Evolutionary conservation across 2,113 vertebrate genomes (phyloP).

Genomic region (Motacilla tschutschensis): DNA sequence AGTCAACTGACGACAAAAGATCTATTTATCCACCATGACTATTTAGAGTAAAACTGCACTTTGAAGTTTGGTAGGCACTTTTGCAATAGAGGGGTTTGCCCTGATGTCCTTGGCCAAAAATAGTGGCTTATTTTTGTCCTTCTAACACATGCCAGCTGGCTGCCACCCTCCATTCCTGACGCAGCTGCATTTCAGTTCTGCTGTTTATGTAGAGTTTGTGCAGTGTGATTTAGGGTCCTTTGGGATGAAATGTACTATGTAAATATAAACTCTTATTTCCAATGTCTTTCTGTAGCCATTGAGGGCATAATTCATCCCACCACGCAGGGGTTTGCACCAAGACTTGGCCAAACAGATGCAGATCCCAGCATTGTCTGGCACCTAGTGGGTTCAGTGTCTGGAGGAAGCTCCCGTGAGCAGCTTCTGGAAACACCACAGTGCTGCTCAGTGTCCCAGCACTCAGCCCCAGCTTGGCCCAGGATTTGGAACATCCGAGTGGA

Average conservation of each 20-base stretch:
- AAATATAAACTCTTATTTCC: background rate
- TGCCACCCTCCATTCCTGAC: constrained; percentile 31
- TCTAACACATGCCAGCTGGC: constrained; percentile 48
- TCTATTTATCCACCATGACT: background rate
- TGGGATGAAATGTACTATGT: constrained; percentile 21
- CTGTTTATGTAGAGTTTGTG: constrained; percentile 43
- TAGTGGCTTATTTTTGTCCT: constrained; percentile 58
- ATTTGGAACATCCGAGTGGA: background rate
- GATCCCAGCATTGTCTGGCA: background rate
- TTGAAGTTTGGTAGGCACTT: constrained; percentile 38
- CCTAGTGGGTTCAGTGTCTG: background rate
- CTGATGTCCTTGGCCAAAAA: constrained; percentile 64
- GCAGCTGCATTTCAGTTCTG: constrained; percentile 20
- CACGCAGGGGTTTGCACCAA: background rate
- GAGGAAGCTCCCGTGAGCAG: background rate
- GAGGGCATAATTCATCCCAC: background rate
- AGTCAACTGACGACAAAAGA: background rate
- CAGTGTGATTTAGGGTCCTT: constrained; percentile 38
- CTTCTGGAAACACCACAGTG: background rate
- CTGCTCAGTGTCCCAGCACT: background rate
- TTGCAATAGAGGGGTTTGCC: constrained; percentile 25
- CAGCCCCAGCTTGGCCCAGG: background rate
- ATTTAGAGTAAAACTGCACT: background rate
- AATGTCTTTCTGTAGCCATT: background rate
- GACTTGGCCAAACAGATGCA: background rate